phyloP scores from a whole-genome alignment of 2,797 vertebrate species.

The Apodemus agrarius region DNA sequence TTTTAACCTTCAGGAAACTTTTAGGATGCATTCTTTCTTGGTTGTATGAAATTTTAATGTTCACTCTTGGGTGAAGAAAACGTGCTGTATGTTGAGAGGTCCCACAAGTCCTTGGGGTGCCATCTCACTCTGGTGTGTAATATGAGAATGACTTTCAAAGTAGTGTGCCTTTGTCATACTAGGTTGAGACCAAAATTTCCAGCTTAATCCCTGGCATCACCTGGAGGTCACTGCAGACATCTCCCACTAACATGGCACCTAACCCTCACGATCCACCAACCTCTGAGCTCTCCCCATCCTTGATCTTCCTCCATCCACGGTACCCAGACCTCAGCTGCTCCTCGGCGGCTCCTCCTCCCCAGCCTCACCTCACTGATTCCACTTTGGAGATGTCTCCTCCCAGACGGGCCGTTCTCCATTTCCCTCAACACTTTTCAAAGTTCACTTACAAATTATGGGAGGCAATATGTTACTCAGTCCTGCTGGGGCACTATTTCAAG shows the following conservation, averaged over 20 bases:
- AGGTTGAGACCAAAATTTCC: constrained; percentile 10
- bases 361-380: neutral
- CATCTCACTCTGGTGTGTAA: neutral
- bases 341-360: neutral
- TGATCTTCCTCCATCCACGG: neutral
- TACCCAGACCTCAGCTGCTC: neutral
- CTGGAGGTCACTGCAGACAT: neutral
- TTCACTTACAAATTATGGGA: constrained; percentile 52
- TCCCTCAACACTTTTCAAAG: constrained; percentile 15
- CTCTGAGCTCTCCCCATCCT: neutral
- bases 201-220: neutral
- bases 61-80: neutral
- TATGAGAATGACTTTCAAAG: constrained; percentile 13
- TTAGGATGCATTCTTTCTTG: neutral
- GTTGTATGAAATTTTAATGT: neutral
- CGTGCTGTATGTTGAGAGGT: neutral
- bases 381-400: neutral
- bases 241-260: neutral
- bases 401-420: neutral
- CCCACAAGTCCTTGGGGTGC: neutral
- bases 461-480: constrained; percentile 23
- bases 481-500: neutral
- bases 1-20: neutral
- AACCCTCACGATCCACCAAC: neutral
- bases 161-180: neutral